Evolutionary conservation across 2,113 vertebrate species (phyloP), one percentile per base, ranked within the genome.

Genomic region (Chionis minor): DNA sequence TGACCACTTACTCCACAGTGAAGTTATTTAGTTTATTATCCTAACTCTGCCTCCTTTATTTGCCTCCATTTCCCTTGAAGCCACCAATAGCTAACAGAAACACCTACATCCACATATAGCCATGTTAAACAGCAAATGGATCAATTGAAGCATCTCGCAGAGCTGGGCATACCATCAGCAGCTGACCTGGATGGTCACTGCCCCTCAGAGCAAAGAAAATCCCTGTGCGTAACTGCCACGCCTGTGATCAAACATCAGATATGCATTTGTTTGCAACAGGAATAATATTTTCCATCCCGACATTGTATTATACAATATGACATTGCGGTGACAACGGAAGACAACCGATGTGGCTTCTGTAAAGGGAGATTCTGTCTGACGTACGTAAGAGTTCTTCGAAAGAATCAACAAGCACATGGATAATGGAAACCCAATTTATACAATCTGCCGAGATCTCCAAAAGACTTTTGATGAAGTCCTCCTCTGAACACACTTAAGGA

Each of bases 241-340:
- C 21, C 69, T 59, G 20, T 22, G 14, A 66, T 27, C 51, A 89
- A 49, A 15, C 12, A 10, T 49, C 62, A 88, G 45, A n/a, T 63
- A 55, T 2, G 8, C 6, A 1, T 54, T 35, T 74, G 32, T 6
- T 33, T 33, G 26, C 44, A 80, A 65, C 22, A 75, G 44, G 14
- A 88, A 49, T 52, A 52, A 12, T 32, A 26, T 47, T 70, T 52
- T 44, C 44, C 51, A 47, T 75, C 63, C 38, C 19, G 85, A 42
- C 5, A 14, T 3, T 16, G 22, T 9, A 58, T 56, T 81, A 54
- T 9, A 58, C 12, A 62, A 6, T 12, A 56, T 8, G 20, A 38
- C 56, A 88, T 2, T 7, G 6, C 9, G 8, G 14, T 7, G 24
- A 14, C 0, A 1, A 10, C 4, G 66, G 17, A 52, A 26, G 15